Evolutionary conservation across 1,140 invertebrate genomes (phyloP), one percentile per base, ranked within the genome.

Genomic region (Pectinophora gossypiella): DNA sequence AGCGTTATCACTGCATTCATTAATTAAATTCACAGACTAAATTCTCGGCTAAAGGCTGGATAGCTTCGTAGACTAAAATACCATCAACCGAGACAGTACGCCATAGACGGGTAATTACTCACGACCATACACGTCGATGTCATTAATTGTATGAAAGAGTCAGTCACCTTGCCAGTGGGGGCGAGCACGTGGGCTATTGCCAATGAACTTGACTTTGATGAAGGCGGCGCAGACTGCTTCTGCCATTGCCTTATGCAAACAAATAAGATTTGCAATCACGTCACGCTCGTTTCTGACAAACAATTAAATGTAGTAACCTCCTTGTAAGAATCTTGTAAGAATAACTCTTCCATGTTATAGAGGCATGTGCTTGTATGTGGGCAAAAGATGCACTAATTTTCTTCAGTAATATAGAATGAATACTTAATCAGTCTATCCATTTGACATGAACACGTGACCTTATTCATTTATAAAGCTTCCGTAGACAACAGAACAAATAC

Each of bases 201-300:
- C 77, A 85, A 76, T 85, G 82, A 85, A 83, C 82, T 85, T 82
- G 76, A 78, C 65, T 68, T 48, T 55, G 60, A 51, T 61, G 58
- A 57, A 64, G 57, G 50, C 47, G 58, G 70, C 51, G 59, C 59
- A 65, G 68, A 56, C 59, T 64, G 72, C 69, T 68, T 61, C 55
- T 64, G 60, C 53, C 23, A 12, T 12, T 27, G 23, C 5, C 23
- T 27, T 27, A 6, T 27, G 23, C 5, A 6, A 12, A 27, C 23
- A 27, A 27, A 5, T n/a, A n/a, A n/a, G n/a, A n/a, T 27, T 27
- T 12, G 23, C 23, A 27, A 12, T 27, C 23, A 27, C 12, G 12
- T 27, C 23, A 27, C 23, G 23, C 23, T 27, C 5, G 5, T 27
- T 27, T 6, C 23, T 5, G 23, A n/a, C n/a, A n/a, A n/a, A n/a